Evolutionary conservation across 2,888 invertebrate species (phyloP), one percentile per base, ranked within the genome.

Genomic region (Melanargia galathea): DNA sequence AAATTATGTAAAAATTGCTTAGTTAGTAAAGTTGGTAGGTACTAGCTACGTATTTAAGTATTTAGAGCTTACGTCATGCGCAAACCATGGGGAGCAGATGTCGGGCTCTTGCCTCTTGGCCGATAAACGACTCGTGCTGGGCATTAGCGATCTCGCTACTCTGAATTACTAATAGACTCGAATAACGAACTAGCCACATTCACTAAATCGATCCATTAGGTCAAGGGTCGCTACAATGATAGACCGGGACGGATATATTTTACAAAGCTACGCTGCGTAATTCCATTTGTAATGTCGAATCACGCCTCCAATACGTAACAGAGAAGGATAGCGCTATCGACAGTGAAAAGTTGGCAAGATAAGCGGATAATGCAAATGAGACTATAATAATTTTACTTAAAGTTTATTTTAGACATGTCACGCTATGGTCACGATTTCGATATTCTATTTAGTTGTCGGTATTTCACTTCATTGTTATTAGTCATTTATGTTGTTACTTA

Each of bases 151-250:
- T 78, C 73, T 75, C 70, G 76, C 77, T 81, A 80, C 78, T 82
- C 78, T 76, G 73, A 79, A 80, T 83, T 82, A 84, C 83, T 83
- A 83, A 86, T 85, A 81, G 82, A 83, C 82, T 83, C 70, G 43
- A 63, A 71, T 81, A 78, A 80, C 76, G 75, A 78, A 77, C 78
- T 78, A 80, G 78, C 81, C 82, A 85, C 87, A 86, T 87, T 89
- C 86, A 84, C 86, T 80, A 81, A 82, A 85, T 83, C 86, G 86
- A 85, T 85, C 82, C 83, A 73, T 81, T 86, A 86, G 90, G 90
- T 90, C 90, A 90, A 84, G 87, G 88, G 90, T 90, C 88, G 84
- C 72, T 74, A 70, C 74, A 76, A 75, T 75, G 89, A 76, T 77
- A 80, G 83, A 90, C 82, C 79, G 80, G 83, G 90, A 90, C 84